Percentiles rank a stretch among this genome's conserved stretches.
Conservation (phyloP, 2,888 invertebrate species). For the Dromius quadrimaculatus region DNA sequence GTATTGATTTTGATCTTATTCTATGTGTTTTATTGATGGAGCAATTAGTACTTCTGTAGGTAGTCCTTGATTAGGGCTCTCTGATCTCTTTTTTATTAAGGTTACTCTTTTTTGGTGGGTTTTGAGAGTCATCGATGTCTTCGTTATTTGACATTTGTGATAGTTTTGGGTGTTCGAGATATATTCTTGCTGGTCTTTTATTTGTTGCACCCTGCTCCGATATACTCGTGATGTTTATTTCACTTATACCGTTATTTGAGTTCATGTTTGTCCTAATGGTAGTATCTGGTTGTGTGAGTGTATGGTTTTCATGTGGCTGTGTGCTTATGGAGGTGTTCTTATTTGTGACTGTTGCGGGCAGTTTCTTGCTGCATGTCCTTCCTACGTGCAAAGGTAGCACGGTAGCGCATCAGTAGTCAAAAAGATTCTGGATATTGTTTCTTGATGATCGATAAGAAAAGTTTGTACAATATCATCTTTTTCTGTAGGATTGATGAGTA, state of each 20-base stretch:
- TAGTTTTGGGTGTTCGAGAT: not conserved
- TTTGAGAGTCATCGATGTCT: not conserved
- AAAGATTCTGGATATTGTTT: slow-evolving; percentile 41
- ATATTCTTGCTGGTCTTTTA: not conserved
- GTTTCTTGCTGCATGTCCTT: slow-evolving; percentile 13
- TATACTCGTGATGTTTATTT: not conserved
- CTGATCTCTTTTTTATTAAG: not conserved
- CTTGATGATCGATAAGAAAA: slow-evolving; percentile 39
- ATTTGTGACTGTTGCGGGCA: slow-evolving; percentile 8
- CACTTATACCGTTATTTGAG: slow-evolving; percentile 1
- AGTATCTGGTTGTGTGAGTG: not conserved
- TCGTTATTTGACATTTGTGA: not conserved
- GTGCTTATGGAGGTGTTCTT: not conserved
- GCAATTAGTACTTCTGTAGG: not conserved
- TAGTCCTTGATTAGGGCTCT: not conserved
- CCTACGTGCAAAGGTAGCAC: slow-evolving; percentile 27
- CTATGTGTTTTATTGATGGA: not conserved
- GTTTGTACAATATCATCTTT: slow-evolving; percentile 46
- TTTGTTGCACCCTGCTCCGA: not conserved
- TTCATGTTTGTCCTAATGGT: too few relatives aligned
- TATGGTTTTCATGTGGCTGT: not conserved
- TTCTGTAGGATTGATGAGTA: slow-evolving; percentile 54
- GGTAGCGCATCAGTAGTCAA: slow-evolving; percentile 23
- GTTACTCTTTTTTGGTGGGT: not conserved
- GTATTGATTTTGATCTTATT: not conserved